These are phyloP conservation scores for Lindbergichthys nudifrons DNA, from an alignment of 2,797 vertebrate species.

Conservation along the genomic window DNA sequence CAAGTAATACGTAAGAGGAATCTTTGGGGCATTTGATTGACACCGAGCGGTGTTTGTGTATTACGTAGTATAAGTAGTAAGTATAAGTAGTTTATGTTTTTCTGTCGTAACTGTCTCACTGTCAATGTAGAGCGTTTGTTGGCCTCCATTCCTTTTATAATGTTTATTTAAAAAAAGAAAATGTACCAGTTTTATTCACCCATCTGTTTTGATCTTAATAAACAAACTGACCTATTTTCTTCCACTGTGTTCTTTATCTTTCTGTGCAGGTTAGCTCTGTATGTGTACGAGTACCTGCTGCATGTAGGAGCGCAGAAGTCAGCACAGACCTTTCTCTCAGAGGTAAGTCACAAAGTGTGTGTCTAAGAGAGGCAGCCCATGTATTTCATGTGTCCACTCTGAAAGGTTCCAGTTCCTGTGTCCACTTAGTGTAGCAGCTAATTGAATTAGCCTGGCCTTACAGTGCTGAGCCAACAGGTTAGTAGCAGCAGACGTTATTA, in stretches of 20 bases:
- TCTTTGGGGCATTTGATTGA: background rate
- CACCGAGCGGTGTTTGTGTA: too few relatives aligned
- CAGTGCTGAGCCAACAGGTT: slow-evolving; percentile 67
- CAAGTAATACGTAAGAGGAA: background rate
- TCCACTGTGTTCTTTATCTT: slow-evolving; percentile 38
- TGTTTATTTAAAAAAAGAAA: background rate
- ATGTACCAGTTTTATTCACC: background rate
- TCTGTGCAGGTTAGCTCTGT: slow-evolving; percentile 93
- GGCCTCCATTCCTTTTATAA: background rate
- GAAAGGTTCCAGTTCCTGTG: slow-evolving; percentile 45
- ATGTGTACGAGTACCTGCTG: slow-evolving; percentile 98
- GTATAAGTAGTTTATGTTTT: too few relatives aligned
- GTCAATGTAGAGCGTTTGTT: background rate
- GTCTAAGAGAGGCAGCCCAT: slow-evolving; percentile 7
- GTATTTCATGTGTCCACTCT: slow-evolving; percentile 40
- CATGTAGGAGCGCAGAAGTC: slow-evolving; percentile 99
- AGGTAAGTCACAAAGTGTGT: slow-evolving; percentile 86
- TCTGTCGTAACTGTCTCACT: background rate
- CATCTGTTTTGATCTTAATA: slow-evolving; percentile 1
- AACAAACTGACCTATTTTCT: slow-evolving; percentile 37
- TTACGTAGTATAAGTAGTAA: too few relatives aligned
- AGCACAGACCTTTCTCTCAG: slow-evolving; percentile 98
- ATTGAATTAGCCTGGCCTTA: slow-evolving; percentile 59
- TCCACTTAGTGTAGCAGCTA: slow-evolving; percentile 59
- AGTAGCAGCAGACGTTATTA: slow-evolving; percentile 50